Percentiles rank a stretch among this genome's conserved stretches.
Conservation (phyloP, 2,888 invertebrate genomes). For the Zygothrica quintamaculata region DNA sequence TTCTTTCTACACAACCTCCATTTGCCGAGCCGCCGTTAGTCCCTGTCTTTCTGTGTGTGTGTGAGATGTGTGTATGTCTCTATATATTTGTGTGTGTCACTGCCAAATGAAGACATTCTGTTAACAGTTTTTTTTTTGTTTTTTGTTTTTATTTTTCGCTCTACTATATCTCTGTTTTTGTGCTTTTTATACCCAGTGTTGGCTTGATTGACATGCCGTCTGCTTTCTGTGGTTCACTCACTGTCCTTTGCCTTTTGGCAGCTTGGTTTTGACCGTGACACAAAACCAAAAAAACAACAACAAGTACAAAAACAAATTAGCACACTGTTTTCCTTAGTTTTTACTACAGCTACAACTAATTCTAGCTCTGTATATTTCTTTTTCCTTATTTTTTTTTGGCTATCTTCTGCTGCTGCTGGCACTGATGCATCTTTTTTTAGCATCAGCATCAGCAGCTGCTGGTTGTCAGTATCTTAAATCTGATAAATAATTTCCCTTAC, state of each 20-base stretch:
- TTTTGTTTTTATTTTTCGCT: constrained; percentile 10
- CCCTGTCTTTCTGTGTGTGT: constrained; percentile 12
- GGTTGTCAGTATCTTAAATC: no score
- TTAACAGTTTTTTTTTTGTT: constrained; percentile 40
- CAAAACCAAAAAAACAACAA: constrained; percentile 37
- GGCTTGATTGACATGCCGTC: constrained; percentile 73
- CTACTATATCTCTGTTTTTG: constrained; percentile 32
- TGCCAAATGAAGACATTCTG: constrained; percentile 72
- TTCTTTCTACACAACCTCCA: constrained; percentile 16
- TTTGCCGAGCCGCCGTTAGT: constrained; percentile 4
- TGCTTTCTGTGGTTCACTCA: constrained; percentile 50
- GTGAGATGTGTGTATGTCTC: constrained; percentile 3
- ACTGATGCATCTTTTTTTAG: no score
- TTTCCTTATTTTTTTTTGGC: constrained; percentile 67
- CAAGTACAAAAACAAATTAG: constrained; percentile 68
- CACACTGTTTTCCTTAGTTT: constrained; percentile 24
- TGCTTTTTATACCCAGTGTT: constrained; percentile 45
- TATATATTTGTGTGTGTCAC: constrained; percentile 24
- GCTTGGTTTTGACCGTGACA: constrained; percentile 73
- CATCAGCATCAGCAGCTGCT: no score
- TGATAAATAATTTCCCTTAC: no score
- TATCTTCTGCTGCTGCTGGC: constrained; percentile 67
- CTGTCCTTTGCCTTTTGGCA: constrained; percentile 55
- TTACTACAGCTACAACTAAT: not conserved
- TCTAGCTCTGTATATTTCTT: constrained; percentile 9